Conservation (phyloP, 2,797 vertebrate species). For the Menidia menidia region DNA sequence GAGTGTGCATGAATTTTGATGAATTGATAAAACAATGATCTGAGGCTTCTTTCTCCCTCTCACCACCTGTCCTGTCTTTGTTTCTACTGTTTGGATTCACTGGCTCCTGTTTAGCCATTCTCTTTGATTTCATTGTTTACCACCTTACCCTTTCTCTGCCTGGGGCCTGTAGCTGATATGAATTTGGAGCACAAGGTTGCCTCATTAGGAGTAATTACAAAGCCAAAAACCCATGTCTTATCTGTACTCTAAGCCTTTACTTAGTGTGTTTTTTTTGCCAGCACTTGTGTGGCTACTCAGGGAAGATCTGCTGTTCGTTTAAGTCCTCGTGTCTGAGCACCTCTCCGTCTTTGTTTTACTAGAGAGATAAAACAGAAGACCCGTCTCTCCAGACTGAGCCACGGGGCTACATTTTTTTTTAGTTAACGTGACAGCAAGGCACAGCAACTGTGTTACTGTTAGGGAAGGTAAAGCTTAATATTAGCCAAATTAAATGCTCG, state of each 20-base stretch:
- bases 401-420: constrained; percentile 48
- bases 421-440: constrained; percentile 63
- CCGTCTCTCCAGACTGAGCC: constrained; percentile 20
- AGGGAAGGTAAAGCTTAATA: constrained; percentile 53
- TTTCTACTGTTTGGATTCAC: constrained; percentile 48
- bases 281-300: constrained; percentile 18
- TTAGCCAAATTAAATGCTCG: constrained; percentile 69
- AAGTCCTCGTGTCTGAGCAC: constrained; percentile 15
- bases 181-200: constrained; percentile 15
- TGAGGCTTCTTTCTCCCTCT: constrained; percentile 6
- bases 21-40: constrained; percentile 43
- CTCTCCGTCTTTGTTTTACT: background rate
- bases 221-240: constrained; percentile 25
- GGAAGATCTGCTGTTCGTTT: constrained; percentile 20
- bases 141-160: constrained; percentile 1
- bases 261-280: constrained; percentile 17
- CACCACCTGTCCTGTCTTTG: constrained; percentile 14
- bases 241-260: constrained; percentile 15
- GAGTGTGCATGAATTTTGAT: constrained; percentile 19
- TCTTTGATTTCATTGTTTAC: constrained; percentile 55
- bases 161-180: constrained; percentile 20
- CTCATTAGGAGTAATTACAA: constrained; percentile 43
- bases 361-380: constrained; percentile 27
- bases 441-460: constrained; percentile 32
- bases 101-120: constrained; percentile 37